Base-by-base conservation (phyloP, 35 echinoderm and acorn worm genomes). In the Diadema setosum region DNA sequence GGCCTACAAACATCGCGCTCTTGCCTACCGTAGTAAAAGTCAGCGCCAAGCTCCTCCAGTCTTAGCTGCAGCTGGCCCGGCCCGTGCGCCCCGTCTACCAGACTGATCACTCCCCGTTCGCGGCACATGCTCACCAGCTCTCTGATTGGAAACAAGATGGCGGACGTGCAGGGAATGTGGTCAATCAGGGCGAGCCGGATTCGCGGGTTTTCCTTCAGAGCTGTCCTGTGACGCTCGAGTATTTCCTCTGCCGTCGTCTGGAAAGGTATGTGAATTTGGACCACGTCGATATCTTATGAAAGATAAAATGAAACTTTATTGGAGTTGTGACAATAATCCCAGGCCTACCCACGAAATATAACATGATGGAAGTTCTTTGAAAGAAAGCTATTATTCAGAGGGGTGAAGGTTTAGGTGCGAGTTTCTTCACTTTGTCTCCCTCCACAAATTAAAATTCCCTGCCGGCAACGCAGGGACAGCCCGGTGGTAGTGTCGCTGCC, bases 11-110 rank as follows among this genome's bases (percentile, higher is more conserved):
- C n/a, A n/a, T n/a, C n/a, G n/a, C n/a, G n/a, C n/a, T n/a, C n/a
- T n/a, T n/a, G n/a, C n/a, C n/a, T 57, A 93, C 91, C 91, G 21
- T 45, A 58, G 43, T 93, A 93, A 36, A 88, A 93, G 36, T 93
- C 91, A 9, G 85, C 91, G 23, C 58, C 85, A 50, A 88, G 86
- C 24, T 93, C 75, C 41, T 93, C 91, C 20, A 93, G 20, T 21
- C 58, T 36, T 18, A 95, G 64, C 16, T 58, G 29, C 3, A 95
- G 25, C 5, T 97, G 95, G 45, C 95, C 95, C 20, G 95, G 83
- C 17, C 75, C 75, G 44, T 97, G 95, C 1, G 95, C 95, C 30
- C 95, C 95, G 82, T 97, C 95, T 27, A 97, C 52, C 20, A 93
- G 14, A 1, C 70, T 83, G 35, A 93, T 23, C n/a, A 93, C 91